Evolutionary conservation across 2,797 vertebrate species (phyloP).

Genomic region (Rhynchotus rufescens): DNA sequence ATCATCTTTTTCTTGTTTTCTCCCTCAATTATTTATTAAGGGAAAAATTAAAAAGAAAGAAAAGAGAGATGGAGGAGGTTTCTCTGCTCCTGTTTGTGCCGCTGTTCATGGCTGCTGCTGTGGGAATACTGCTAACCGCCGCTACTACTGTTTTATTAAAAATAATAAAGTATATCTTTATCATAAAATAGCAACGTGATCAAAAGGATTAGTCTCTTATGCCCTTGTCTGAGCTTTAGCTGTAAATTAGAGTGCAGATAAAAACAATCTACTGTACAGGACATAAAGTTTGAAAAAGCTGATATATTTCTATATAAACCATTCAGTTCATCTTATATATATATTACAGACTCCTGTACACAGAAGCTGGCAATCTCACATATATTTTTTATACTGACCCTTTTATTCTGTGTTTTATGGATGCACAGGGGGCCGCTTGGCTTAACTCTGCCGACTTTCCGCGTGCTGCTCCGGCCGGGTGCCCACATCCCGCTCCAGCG

Average conservation of each 20-base stretch:
- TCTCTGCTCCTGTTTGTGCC: constrained; percentile 50
- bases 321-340: not conserved
- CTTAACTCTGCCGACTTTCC: not conserved
- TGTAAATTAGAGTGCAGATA: constrained; percentile 36
- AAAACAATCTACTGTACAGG: not conserved
- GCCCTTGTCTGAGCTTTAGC: constrained; percentile 15
- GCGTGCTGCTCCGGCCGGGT: not conserved
- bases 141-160: constrained; percentile 58
- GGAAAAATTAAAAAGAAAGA: not conserved
- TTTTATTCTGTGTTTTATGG: constrained; percentile 8
- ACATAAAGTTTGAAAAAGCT: constrained; percentile 11
- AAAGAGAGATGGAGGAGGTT: not conserved
- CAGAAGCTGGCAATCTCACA: not conserved
- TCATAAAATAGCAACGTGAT: constrained; percentile 48
- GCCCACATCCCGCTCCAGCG: too few relatives aligned
- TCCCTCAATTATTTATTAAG: constrained; percentile 68
- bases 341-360: not conserved
- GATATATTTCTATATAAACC: constrained; percentile 1
- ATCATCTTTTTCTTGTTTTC: constrained; percentile 39
- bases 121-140: constrained; percentile 41
- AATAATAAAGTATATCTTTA: constrained; percentile 67
- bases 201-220: constrained; percentile 29
- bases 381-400: not conserved
- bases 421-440: not conserved
- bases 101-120: constrained; percentile 13